These are phyloP conservation scores for Eulemur mongoz DNA, from an alignment of 2,797 vertebrate species.

Conservation along the genomic window DNA sequence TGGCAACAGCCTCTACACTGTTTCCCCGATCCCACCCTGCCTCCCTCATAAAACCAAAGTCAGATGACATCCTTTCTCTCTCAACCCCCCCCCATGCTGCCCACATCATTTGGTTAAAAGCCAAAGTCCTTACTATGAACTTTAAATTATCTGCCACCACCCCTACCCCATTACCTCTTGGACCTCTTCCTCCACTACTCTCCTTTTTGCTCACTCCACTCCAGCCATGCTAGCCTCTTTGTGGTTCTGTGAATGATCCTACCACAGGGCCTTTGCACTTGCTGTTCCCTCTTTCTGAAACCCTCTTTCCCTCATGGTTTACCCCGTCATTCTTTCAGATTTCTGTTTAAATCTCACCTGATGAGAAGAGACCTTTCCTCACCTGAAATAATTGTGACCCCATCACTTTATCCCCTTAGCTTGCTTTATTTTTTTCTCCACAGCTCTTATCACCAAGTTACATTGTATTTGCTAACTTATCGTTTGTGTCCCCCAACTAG, in stretches of 20 bases:
- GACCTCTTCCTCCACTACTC: neutral
- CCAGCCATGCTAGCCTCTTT: neutral
- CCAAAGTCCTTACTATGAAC: neutral
- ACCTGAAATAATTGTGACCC: neutral
- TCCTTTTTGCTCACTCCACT: neutral
- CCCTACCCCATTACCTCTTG: neutral
- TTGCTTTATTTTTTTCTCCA: neutral
- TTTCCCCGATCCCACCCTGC: neutral
- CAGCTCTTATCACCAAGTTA: neutral
- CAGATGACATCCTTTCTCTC: neutral
- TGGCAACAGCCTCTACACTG: neutral
- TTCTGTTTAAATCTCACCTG: neutral
- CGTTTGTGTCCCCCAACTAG: neutral
- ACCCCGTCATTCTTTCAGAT: neutral
- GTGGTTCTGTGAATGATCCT: neutral
- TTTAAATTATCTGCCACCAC: neutral
- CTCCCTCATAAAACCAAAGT: neutral
- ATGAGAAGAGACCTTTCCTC: neutral
- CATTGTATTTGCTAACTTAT: neutral
- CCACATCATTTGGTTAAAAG: neutral
- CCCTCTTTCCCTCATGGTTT: neutral
- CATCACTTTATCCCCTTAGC: neutral
- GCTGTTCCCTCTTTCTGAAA: neutral
- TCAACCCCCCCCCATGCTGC: neutral
- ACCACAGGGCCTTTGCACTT: neutral